Base-by-base conservation (phyloP, 2,113 vertebrate species). In the Delphinapterus leucas region DNA sequence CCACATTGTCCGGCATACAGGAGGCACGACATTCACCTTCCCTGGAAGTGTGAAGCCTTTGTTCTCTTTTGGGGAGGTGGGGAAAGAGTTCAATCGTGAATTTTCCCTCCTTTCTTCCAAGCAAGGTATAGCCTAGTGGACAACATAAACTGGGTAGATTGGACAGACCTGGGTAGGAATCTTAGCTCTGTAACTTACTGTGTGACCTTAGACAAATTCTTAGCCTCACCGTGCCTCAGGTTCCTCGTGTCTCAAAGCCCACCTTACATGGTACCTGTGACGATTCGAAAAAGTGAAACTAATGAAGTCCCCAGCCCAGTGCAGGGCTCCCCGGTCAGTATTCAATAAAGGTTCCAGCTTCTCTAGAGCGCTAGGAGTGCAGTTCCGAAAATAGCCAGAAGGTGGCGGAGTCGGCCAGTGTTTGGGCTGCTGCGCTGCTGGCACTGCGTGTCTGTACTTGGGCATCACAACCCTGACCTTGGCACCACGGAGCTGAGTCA, bases 401-500 rank as follows among this genome's bases (percentile, higher is more conserved):
- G 98, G 94, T 98, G 98, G 96, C 98, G 20, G 94, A 36, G 76
- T 92, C 21, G 26, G 84, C 93, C 82, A 90, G 91, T 23, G 82
- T 98, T 98, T 96, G 88, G 93, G 74, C 20, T 0, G 26, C 38
- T 23, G 47, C 53, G 36, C 36, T 0, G 92, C 84, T 95, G 98
- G 97, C 97, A 83, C 47, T 1, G 79, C 6, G 31, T 44, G 0
- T 96, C 88, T 88, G 96, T 87, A 92, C 95, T 81, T 95, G 97
- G 98, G 97, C 97, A 98, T 89, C 36, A 53, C 74, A 96, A 97
- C 63, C 94, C 63, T 98, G 98, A 98, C 97, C 98, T 98, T 99
- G 98, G 98, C 98, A 97, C 61, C 0, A 41, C 25, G 47, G 3
- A 96, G 61, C 90, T 89, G 93, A 97, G 90, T 4, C 0, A 63